Conservation (phyloP, 1,140 invertebrate genomes). For the Lerema accius region DNA sequence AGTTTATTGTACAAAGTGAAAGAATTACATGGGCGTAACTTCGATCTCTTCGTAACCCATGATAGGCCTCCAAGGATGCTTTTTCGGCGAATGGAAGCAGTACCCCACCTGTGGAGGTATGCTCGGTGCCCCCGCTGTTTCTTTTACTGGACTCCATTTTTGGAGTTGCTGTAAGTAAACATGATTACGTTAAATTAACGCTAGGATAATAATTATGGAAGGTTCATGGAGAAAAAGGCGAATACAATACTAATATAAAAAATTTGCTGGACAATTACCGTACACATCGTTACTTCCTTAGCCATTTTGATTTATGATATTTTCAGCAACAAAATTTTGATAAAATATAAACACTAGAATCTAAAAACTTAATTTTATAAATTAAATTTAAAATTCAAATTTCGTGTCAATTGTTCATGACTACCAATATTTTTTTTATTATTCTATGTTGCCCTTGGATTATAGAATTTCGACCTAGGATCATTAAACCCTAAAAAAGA, state of each 20-base stretch:
- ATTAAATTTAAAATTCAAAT: conserved; percentile 42
- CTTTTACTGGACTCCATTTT: conserved; percentile 83
- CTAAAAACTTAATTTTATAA: background rate
- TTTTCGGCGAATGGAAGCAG: conserved; percentile 84
- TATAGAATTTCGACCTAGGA: too few species aligned
- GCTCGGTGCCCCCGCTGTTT: conserved; percentile 60
- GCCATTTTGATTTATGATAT: conserved; percentile 57
- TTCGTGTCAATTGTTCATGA: conserved; percentile 39
- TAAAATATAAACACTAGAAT: conserved; percentile 29
- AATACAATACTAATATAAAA: too few species aligned
- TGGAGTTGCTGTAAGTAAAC: conserved; percentile 83
- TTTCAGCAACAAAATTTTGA: conserved; percentile 38
- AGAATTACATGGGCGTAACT: conserved; percentile 85
- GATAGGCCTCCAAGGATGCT: conserved; percentile 90
- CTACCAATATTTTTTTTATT: background rate
- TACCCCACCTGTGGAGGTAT: conserved; percentile 74
- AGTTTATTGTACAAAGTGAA: too few species aligned
- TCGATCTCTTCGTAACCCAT: conserved; percentile 89
- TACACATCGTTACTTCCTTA: conserved; percentile 76
- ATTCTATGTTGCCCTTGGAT: too few species aligned
- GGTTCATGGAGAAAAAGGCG: too few species aligned
- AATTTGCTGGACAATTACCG: conserved; percentile 47
- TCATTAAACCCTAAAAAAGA: too few species aligned
- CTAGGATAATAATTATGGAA: too few species aligned
- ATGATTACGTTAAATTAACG: too few species aligned